Percentiles rank a stretch among this genome's conserved stretches.
phyloP scores from a whole-genome alignment of 1,140 invertebrate species.

The Hylyphantes graminicola region DNA sequence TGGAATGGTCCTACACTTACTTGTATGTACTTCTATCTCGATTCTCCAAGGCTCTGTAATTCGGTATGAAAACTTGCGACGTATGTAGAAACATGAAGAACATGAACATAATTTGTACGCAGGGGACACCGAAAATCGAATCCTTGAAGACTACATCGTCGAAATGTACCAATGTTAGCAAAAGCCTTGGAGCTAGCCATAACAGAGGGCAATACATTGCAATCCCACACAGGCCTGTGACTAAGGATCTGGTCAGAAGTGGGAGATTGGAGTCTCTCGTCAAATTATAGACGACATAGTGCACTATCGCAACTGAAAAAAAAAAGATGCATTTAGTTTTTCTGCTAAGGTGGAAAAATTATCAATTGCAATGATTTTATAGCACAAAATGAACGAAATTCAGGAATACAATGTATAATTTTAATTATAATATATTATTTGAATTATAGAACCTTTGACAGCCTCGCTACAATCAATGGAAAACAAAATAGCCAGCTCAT shows the following conservation, averaged over 20 bases:
- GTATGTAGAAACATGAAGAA: slow-evolving; percentile 43
- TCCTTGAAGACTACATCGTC: slow-evolving; percentile 39
- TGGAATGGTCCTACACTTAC: neutral
- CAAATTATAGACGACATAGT: slow-evolving; percentile 29
- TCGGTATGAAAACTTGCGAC: slow-evolving; percentile 15
- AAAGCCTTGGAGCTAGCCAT: slow-evolving; percentile 20
- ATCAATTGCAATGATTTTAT: neutral
- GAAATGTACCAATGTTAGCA: slow-evolving; percentile 27
- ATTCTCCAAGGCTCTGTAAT: slow-evolving; percentile 2
- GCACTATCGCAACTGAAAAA: slow-evolving; percentile 32
- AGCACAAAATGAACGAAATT: too few relatives aligned
- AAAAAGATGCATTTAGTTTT: neutral
- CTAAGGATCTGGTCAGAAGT: neutral
- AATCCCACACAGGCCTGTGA: neutral
- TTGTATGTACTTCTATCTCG: slow-evolving; percentile 15
- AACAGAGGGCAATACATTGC: slow-evolving; percentile 13
- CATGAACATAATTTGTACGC: slow-evolving; percentile 22
- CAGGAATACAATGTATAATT: neutral
- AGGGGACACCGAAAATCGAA: slow-evolving; percentile 16
- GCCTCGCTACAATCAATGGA: too few relatives aligned
- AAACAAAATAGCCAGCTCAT: too few relatives aligned
- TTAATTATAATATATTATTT: too few relatives aligned
- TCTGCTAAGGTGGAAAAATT: neutral
- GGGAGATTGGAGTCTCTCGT: slow-evolving; percentile 31
- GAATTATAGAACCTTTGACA: too few relatives aligned